Base-by-base conservation (phyloP, 2,797 vertebrate genomes). In the Champsocephalus gunnari region DNA sequence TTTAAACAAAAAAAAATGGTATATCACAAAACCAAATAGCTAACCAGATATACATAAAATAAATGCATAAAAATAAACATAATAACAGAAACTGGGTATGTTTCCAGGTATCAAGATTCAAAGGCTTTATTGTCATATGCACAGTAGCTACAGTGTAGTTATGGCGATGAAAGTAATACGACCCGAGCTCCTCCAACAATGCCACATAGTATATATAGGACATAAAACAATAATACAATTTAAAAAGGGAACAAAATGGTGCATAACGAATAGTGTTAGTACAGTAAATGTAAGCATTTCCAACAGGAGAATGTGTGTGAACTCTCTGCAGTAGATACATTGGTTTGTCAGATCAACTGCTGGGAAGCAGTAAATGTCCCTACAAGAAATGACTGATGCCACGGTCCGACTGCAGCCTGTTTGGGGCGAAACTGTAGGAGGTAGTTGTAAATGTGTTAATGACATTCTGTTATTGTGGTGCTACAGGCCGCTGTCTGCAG, bases 381-480 rank as follows among this genome's bases (percentile, higher is more conserved):
- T 6, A 45, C 17, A 67, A 50, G 41, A 76, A 85, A 66, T 55
- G 12, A 75, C 49, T 73, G 14, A 76, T 57, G 53, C 43, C 65
- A 58, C 67, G 84, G 71, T 79, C 71, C 77, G 47, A 56, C 63
- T 68, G 79, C 68, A 81, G 63, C 58, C 41, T 75, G 51, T 71
- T 47, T 17, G 57, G 65, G 81, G 87, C 75, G 73, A 91, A 80
- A 45, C 54, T 59, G 86, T 80, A 86, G 91, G 88, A 81, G 89
- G 87, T 86, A 85, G 82, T 9, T 65, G 77, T 41, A 82, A 85
- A 91, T 17, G 88, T 86, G 88, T 80, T 74, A 75, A 75, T 80
- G 82, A 71, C 79, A 77, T 80, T 87, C 61, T 69, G 79, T 34
- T 66, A 74, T 43, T 81, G 77, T 88, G 88, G 88, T 13, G 68